Evolutionary conservation across 1,140 invertebrate species (phyloP).

Genomic region (Orchestia grillus): DNA sequence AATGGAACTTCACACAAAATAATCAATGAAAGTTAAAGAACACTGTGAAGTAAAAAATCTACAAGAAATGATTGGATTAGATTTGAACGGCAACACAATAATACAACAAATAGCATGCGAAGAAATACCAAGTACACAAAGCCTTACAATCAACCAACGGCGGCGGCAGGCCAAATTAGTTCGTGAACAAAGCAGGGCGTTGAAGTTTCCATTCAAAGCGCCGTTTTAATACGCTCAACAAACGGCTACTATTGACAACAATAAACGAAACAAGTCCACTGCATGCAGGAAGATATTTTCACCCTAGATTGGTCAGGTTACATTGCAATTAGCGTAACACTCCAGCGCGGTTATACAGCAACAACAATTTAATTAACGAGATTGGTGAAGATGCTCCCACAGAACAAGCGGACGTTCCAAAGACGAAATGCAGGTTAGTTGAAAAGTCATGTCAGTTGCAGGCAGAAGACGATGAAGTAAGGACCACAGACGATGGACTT

Average conservation of each 20-base stretch:
- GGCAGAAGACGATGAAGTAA: neutral
- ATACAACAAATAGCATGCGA: neutral
- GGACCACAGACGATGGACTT: neutral
- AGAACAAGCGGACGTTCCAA: neutral
- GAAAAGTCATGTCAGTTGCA: neutral
- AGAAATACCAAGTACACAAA: neutral
- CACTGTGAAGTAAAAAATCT: neutral
- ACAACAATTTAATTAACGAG: neutral
- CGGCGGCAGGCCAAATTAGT: too few relatives aligned
- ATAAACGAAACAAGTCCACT: too few relatives aligned
- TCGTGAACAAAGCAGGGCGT: too few relatives aligned
- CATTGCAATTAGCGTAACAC: neutral
- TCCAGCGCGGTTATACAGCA: neutral
- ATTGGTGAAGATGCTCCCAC: neutral
- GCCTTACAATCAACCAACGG: neutral
- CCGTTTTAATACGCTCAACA: too few relatives aligned
- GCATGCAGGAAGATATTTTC: too few relatives aligned
- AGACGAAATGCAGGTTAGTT: neutral
- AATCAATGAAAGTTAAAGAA: neutral
- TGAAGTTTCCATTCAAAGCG: too few relatives aligned
- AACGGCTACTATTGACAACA: too few relatives aligned
- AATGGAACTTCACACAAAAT: neutral
- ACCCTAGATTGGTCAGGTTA: too few relatives aligned
- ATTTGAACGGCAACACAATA: neutral
- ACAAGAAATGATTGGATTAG: neutral